Conservation (phyloP, 2,113 vertebrate genomes). For the Pan troglodytes region NHGRI_mPanTro3-v2.1_pri NC_086015.1:119406501-119407000, state of each 20-base stretch:
- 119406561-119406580: conserved; percentile 20
- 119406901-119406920: not conserved
- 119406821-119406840: not conserved
- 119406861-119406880: not conserved
- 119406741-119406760: not conserved
- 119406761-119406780: not conserved
- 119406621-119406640: not conserved
- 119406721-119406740: not conserved
- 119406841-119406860: not conserved
- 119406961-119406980: not conserved
- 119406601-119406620: not conserved
- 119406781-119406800: not conserved
- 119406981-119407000: not conserved
- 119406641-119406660: not conserved
- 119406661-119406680: not conserved
- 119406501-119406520: not conserved
- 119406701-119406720: not conserved
- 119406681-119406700: not conserved
- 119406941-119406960: not conserved
- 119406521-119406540: not conserved
- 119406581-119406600: not conserved
- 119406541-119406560: not conserved
- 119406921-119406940: not conserved
- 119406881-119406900: not conserved
- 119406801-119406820: not conserved